Evolutionary conservation across 2,888 invertebrate species (phyloP), one percentile per base, ranked within the genome.

Genomic region (Leucania comma): DNA sequence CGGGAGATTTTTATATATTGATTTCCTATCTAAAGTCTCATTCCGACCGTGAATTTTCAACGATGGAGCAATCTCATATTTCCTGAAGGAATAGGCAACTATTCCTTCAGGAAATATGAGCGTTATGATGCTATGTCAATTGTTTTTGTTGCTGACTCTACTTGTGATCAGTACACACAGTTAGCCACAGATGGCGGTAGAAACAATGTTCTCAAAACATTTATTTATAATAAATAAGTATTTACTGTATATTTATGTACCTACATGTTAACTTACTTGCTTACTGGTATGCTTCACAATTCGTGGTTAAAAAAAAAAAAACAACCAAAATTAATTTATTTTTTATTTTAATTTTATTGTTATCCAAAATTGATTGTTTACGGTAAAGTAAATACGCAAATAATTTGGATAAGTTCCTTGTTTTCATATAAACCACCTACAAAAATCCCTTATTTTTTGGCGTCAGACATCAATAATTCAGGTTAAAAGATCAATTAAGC

Each of bases 151-250:
- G 29, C 78, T 35, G 42, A 54, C 59, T 35, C n/a, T 67, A 67
- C 67, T 9, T 48, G 24, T 57, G 26, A 22, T 0, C 4, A 48
- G 51, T 78, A 10, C 50, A 26, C n/a, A 42, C 26, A 2, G 24
- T n/a, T 24, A 29, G 32, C 51, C 1, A 77, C 70, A 82, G 82
- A 80, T 82, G 83, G 68, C 78, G 48, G 14, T 70, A 67, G 50
- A n/a, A 29, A 35, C 5, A 20, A 46, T 17, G 61, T 74, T 82
- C 70, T 68, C 68, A 73, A n/a, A 62, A 38, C 51, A 26, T 67
- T 51, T 14, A 26, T 67, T 51, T 14, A 35, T 46, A 46, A 20
- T 20, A 20, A 46, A 29, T 68, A 81, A 72, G 69, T 56, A 80
- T 76, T 38, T 38, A 38, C 14, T 35, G 12, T 12, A 38, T 38